Conservation (phyloP, 23 tunicate genomes). For the Styela clava region DNA sequence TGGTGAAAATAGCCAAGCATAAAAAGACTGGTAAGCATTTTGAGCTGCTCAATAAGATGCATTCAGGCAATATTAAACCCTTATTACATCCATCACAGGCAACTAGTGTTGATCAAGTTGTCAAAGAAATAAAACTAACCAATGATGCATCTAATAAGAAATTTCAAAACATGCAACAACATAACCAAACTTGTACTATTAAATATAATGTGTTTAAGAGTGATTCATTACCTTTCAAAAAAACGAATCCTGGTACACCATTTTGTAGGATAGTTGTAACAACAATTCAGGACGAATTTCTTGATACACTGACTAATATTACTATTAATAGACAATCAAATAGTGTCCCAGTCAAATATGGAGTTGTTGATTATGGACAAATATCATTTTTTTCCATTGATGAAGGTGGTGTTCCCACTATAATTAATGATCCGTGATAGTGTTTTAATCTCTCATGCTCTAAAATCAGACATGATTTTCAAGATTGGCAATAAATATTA, state of each 20-base stretch:
- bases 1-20: constrained; percentile 17
- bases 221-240: constrained; percentile 48
- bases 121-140: constrained; percentile 15
- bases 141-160: not conserved
- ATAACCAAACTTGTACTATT: not conserved
- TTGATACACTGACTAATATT: constrained; percentile 17
- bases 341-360: constrained; percentile 72
- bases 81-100: constrained; percentile 42
- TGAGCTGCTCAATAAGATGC: constrained; percentile 29
- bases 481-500: no score
- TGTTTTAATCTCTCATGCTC: no score
- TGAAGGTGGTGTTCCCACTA: constrained; percentile 39
- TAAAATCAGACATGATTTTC: no score
- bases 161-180: no score
- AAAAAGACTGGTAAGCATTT: not conserved
- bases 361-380: constrained; percentile 50
- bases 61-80: constrained; percentile 46
- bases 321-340: not conserved
- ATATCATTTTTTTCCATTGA: constrained; percentile 60
- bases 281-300: constrained; percentile 12
- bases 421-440: constrained; percentile 12
- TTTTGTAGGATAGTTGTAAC: constrained; percentile 34
- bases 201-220: constrained; percentile 62
- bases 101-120: not conserved
- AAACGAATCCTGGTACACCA: constrained; percentile 72